Evolutionary conservation across 2,888 invertebrate genomes (phyloP).

Genomic region (Zaprionus obscuricornis): DNA sequence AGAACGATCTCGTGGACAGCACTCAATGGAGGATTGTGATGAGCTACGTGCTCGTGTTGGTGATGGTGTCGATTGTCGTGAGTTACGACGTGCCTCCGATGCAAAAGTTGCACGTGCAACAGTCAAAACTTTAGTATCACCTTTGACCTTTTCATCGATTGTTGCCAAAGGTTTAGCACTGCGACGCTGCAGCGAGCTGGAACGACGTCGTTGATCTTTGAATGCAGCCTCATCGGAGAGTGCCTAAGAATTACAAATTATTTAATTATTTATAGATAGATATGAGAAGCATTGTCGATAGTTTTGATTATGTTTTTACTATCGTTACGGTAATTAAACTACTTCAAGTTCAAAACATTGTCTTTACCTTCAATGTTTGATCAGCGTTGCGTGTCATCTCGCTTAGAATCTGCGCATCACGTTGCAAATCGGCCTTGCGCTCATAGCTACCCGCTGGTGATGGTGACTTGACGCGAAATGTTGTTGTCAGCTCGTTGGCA

Average conservation of each 20-base stretch:
- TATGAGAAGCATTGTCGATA: too few species aligned
- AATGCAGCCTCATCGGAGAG: constrained; percentile 84
- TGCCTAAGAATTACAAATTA: constrained; percentile 83
- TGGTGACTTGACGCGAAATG: constrained; percentile 72
- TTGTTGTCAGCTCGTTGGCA: constrained; percentile 75
- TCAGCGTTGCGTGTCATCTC: constrained; percentile 86
- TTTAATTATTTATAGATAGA: too few species aligned
- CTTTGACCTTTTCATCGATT: constrained; percentile 81
- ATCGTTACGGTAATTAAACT: too few species aligned
- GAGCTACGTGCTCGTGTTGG: constrained; percentile 77
- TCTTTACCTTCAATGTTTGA: constrained; percentile 84
- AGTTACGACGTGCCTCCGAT: constrained; percentile 76
- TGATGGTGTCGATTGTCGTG: constrained; percentile 65
- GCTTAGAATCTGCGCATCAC: constrained; percentile 84
- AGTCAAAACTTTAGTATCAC: constrained; percentile 55
- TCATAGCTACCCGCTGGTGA: constrained; percentile 67
- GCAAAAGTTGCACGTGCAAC: constrained; percentile 73
- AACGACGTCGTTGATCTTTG: constrained; percentile 81
- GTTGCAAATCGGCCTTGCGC: constrained; percentile 79
- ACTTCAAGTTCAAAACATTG: too few species aligned
- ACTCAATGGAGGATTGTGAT: constrained; percentile 81
- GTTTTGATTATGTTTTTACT: too few species aligned
- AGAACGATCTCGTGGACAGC: constrained; percentile 79
- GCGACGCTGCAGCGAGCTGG: constrained; percentile 75
- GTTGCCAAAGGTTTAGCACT: constrained; percentile 82